Evolutionary conservation across 2,113 vertebrate genomes (phyloP).

Genomic region (Dendrocopos noguchii): DNA sequence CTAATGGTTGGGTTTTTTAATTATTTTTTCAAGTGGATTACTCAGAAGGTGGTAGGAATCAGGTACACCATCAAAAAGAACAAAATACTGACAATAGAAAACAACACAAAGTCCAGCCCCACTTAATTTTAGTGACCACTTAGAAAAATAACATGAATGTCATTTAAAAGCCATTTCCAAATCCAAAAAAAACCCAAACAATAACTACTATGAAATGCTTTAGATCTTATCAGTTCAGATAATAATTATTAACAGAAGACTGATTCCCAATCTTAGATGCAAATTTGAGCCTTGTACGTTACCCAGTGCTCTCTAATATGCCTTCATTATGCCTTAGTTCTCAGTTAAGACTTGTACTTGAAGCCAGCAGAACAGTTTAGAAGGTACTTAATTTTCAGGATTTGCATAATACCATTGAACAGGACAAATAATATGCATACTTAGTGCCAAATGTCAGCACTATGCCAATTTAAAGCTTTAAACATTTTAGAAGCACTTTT

Average conservation of each 20-base stretch:
- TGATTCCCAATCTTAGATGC: neutral
- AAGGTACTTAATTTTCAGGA: neutral
- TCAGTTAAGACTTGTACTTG: neutral
- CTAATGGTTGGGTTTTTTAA: neutral
- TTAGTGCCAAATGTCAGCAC: neutral
- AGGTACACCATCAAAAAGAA: neutral
- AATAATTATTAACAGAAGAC: neutral
- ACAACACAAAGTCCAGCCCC: neutral
- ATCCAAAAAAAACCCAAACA: neutral
- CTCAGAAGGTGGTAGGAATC: neutral
- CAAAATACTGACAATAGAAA: neutral
- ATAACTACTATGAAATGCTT: neutral
- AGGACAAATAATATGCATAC: neutral
- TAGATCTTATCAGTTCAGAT: neutral
- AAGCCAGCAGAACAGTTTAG: conserved; percentile 1
- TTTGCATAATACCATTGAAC: neutral
- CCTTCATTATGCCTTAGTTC: neutral
- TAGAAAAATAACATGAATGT: neutral
- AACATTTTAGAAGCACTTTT: neutral
- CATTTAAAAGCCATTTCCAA: neutral
- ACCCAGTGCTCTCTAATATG: neutral
- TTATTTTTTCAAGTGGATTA: neutral
- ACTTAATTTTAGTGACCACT: neutral
- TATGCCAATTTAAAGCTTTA: neutral
- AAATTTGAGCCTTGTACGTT: neutral